These are phyloP conservation scores for Laticauda laticaudata DNA, from an alignment of 2,113 vertebrate genomes.

Conservation along the genomic window DNA sequence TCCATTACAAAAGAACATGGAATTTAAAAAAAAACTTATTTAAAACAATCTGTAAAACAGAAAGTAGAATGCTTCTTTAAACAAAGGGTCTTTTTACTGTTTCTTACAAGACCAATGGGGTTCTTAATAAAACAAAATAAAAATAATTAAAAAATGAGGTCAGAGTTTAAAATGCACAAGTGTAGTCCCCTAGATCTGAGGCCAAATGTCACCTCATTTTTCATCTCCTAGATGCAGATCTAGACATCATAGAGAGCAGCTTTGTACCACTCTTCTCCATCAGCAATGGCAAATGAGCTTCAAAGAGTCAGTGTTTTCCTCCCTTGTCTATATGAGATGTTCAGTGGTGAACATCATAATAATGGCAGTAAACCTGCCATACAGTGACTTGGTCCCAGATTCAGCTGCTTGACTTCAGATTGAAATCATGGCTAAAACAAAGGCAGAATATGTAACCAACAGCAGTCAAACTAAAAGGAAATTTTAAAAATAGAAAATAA, in stretches of 20 bases:
- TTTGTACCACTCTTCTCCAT: not conserved
- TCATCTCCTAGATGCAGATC: conserved; percentile 46
- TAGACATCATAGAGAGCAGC: conserved; percentile 10
- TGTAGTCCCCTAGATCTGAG: conserved; percentile 26
- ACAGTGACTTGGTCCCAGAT: conserved; percentile 3
- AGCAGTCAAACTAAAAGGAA: not conserved
- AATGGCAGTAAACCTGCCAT: not conserved
- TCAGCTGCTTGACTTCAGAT: not conserved
- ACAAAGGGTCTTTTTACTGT: conserved; percentile 57
- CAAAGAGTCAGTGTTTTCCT: not conserved
- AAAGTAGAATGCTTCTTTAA: conserved; percentile 49
- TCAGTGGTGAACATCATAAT: not conserved
- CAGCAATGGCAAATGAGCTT: not conserved
- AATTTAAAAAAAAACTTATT: conserved; percentile 51
- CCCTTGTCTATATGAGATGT: conserved; percentile 6
- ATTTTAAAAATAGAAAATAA: conserved; percentile 43
- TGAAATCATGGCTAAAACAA: conserved; percentile 33
- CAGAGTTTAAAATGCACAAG: conserved; percentile 47
- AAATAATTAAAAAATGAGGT: conserved; percentile 54
- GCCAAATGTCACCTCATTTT: conserved; percentile 38
- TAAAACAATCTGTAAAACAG: conserved; percentile 54
- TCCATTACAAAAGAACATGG: conserved; percentile 46
- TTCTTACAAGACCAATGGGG: conserved; percentile 60
- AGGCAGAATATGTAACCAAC: conserved; percentile 6
- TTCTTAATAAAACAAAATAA: conserved; percentile 54